Conservation (phyloP, 2,888 invertebrate species). For the Aphidius colemani region DNA sequence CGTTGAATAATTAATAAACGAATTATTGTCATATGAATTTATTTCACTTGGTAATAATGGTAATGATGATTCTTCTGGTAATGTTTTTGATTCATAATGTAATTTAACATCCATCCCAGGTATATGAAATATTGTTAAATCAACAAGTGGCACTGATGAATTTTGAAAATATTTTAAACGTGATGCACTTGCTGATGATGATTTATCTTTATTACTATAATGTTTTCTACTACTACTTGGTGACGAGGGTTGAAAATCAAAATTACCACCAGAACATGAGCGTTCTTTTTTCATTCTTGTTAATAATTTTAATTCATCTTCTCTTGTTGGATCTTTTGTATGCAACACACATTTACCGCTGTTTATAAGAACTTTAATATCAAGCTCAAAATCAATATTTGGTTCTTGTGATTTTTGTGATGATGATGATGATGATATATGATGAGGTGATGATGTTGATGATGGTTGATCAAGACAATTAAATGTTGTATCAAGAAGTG, state of each 20-base stretch:
- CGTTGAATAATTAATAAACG: conserved; percentile 47
- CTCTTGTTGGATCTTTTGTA: conserved; percentile 78
- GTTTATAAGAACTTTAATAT: conserved; percentile 94
- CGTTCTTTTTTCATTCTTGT: conserved; percentile 76
- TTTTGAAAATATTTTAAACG: conserved; percentile 58
- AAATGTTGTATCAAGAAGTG: conserved; percentile 52
- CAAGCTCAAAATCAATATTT: conserved; percentile 93
- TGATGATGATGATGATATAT: conserved; percentile 39
- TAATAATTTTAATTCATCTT: conserved; percentile 70
- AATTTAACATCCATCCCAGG: conserved; percentile 90
- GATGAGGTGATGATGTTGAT: conserved; percentile 54
- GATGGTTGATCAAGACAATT: conserved; percentile 52
- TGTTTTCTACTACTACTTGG: conserved; percentile 62
- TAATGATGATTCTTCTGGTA: conserved; percentile 67
- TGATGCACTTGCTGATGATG: conserved; percentile 54
- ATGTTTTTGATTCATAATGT: conserved; percentile 80
- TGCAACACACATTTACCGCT: conserved; percentile 96
- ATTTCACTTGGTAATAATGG: conserved; percentile 58
- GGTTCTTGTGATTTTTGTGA: conserved; percentile 77
- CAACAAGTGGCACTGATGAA: conserved; percentile 65
- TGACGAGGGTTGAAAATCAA: conserved; percentile 65
- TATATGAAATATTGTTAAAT: conserved; percentile 87
- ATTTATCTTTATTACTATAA: conserved; percentile 55
- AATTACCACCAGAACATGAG: conserved; percentile 69
- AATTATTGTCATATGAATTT: conserved; percentile 31